Base-by-base conservation (phyloP, 2,888 invertebrate species). In the Spodoptera littoralis region DNA sequence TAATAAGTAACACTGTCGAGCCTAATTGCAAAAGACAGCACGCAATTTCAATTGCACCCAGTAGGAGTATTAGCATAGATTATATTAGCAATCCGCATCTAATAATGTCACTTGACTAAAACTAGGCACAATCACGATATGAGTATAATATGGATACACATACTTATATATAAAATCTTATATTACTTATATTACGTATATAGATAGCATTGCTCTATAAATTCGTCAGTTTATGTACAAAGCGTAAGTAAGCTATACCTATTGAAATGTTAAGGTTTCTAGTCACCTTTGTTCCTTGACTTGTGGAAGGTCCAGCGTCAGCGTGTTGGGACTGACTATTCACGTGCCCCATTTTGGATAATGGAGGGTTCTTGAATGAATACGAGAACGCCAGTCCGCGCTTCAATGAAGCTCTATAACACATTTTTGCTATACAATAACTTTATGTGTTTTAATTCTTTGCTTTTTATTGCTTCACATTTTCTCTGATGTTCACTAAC, bases 321-420 rank as follows among this genome's bases (percentile, higher is more conserved):
- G 78, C 61, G 3, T 85, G 87, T 5, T 88, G 88, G 0, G 88
- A 84, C 58, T 89, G 89, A 57, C 92, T 92, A 52, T 83, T 76
- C 1, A 97, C 96, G 85, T 97, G 97, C 54, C 97, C 96, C 80
- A 97, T 97, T 90, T 98, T 98, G 55, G 97, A 95, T 58, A 98
- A 94, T 9, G 98, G 98, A 0, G 98, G 98, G 88, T 98, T 96
- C 84, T 97, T 97, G 82, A 96, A 96, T 0, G 96, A 96, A 80
- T 96, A 96, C 22, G 97, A 97, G 84, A 97, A 96, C 45, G 97
- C 96, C 83, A 96, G 88, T 24, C 96, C 96, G 62, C 97, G 94
- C 78, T 95, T 95, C 60, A 97, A 84, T 57, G 96, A 96, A 54
- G 95, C 96, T 84, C 96, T 96, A 83, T 50, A 86, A 88, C 56